Evolutionary conservation across 2,113 vertebrate genomes (phyloP), one percentile per base, ranked within the genome.

Genomic region (Cyphomyrus discorhynchus): DNA sequence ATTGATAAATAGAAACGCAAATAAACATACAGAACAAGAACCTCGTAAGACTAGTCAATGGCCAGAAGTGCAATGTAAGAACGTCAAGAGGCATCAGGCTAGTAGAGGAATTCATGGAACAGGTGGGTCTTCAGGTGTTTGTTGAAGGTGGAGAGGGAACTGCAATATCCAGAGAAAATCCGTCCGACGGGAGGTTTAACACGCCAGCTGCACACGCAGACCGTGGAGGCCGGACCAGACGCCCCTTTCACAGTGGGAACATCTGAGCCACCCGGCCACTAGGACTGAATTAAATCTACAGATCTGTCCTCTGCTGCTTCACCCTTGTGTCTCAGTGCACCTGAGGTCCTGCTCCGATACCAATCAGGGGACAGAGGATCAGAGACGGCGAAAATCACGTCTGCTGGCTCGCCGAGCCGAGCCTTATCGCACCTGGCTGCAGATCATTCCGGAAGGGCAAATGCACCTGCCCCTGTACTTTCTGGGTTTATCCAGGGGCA

Each of bases 391-490:
- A 95, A 94, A 95, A 94, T 94, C 94, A 94, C 93, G 92, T 92
- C 95, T 96, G 95, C 96, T 94, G 83, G 13, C 80, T 90, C 90
- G 83, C 89, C 82, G 91, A 66, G 91, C 92, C 92, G 87, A 89
- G 90, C 91, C 94, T 95, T 95, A 96, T 95, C 94, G 89, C 93
- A 92, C 90, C 91, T 92, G 91, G 91, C 92, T 92, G 93, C 92
- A 93, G 94, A 95, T 96, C 95, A 96, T 95, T 95, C 94, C 93
- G 93, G 94, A 95, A 96, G 95, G 95, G 92, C 92, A 92, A 95
- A 96, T 94, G 94, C 93, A 93, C 94, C 93, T 93, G 89, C 93
- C 93, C 94, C 95, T 94, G 95, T 96, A 95, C 95, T 93, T 94
- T 91, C 92, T 92, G 91, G 92, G 94, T 95, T 94, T 95, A 92